Conservation (phyloP, 2,797 vertebrate species). For the Epinephelus malabaricus region DNA sequence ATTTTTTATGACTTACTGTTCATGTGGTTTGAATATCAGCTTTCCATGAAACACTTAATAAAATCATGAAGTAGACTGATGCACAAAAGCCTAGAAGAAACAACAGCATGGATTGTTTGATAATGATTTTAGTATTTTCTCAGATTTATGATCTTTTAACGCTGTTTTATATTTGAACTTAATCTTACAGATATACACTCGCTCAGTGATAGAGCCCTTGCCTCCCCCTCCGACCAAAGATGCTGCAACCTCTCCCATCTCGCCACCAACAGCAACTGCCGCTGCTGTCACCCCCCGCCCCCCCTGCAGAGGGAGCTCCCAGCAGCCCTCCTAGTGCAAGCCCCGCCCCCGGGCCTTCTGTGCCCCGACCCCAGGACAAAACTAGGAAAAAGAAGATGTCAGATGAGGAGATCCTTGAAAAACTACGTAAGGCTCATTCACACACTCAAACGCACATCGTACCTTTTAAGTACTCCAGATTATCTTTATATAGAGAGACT, state of each 20-base stretch:
- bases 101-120: not conserved
- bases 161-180: not conserved
- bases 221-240: conserved; percentile 91
- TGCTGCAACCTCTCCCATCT: conserved; percentile 90
- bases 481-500: not conserved
- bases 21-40: too few relatives aligned
- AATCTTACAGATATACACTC: conserved; percentile 91
- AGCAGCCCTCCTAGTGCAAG: conserved; percentile 80
- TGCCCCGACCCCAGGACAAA: conserved; percentile 89
- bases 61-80: too few relatives aligned
- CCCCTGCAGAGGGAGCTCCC: conserved; percentile 81
- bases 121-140: not conserved
- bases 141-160: not conserved
- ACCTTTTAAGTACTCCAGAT: not conserved
- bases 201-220: conserved; percentile 94
- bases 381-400: conserved; percentile 98
- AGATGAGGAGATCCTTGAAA: conserved; percentile 97
- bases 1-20: too few relatives aligned
- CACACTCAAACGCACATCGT: not conserved
- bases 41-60: too few relatives aligned
- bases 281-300: conserved; percentile 36
- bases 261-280: conserved; percentile 78
- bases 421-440: conserved; percentile 89
- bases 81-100: not conserved
- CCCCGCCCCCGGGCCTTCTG: conserved; percentile 76